Evolutionary conservation across 1,140 invertebrate species (phyloP), one percentile per base, ranked within the genome.

Genomic region (Telenomus remus): DNA sequence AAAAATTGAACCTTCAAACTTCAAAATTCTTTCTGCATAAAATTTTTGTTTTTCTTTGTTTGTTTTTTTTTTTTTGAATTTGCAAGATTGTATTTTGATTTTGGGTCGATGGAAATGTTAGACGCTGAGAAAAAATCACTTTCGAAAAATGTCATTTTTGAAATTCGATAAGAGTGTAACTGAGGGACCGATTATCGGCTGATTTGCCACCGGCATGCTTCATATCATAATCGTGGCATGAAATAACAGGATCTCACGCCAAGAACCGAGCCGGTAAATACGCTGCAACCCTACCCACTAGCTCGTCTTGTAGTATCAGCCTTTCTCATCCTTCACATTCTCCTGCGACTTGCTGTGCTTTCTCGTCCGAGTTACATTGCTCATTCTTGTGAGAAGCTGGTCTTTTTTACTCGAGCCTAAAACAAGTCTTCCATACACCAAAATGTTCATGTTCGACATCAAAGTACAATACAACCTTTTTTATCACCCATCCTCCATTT

Each of bases 231-330:
- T 76, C 66, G 59, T 63, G 50, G 77, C 75, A 78, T 81, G 79
- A 71, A 78, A 83, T 86, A 80, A 83, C 80, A 82, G 78, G 71
- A 82, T 87, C 85, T 85, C 85, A 85, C 83, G 86, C 60, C 78
- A 74, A 76, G 79, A 82, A 85, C 79, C 79, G 80, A 85, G 80
- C 79, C 83, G 82, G 78, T 69, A 85, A 85, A 85, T 80, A 82
- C 76, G 85, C 59, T 83, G 85, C 84, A 86, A 86, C 80, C 79
- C 79, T 84, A 86, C 79, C 83, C 80, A 85, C 81, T 85, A 78
- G 70, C 65, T 72, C 73, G 68, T 77, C 59, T 69, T 68, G 64
- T 51, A 76, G 59, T 75, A 72, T 79, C 70, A 59, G 55, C 76
- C 47, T 70, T 77, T 79, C 68, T 79, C 72, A 60, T 78, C 72